Conservation (phyloP, 2,797 vertebrate species). For the Todus mexicanus region DNA sequence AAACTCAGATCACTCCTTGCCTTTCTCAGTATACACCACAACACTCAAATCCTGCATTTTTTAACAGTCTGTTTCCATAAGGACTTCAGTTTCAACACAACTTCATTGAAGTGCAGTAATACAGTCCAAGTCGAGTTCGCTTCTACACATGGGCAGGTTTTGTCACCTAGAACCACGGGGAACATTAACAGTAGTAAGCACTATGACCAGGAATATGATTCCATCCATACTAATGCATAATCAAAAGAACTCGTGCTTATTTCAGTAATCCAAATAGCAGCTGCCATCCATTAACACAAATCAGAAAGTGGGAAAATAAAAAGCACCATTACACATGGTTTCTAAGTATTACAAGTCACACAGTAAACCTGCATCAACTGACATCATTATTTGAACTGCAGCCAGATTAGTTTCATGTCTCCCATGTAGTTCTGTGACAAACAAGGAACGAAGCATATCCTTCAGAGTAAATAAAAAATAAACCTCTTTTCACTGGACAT, state of each 20-base stretch:
- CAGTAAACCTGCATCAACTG: background rate
- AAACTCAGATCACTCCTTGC: background rate
- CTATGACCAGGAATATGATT: background rate
- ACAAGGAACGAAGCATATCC: background rate
- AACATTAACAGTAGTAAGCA: background rate
- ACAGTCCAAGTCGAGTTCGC: background rate
- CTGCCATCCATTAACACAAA: background rate
- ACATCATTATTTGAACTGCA: background rate
- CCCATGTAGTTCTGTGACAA: background rate
- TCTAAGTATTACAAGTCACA: background rate
- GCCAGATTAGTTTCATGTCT: background rate
- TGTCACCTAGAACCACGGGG: background rate
- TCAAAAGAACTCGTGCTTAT: background rate
- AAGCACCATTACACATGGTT: background rate
- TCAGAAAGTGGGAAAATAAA: background rate
- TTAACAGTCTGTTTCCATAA: background rate
- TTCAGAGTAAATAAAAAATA: background rate
- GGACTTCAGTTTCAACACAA: background rate
- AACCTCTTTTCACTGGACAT: background rate
- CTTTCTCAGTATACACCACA: background rate
- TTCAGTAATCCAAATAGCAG: background rate
- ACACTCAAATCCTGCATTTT: background rate
- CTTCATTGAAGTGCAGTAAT: background rate
- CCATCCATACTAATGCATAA: background rate
- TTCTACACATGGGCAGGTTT: background rate